Percentiles rank a stretch among this genome's conserved stretches.
These are phyloP conservation scores for Falco novaeseelandiae DNA, from an alignment of 2,797 vertebrate species.

Conservation along the genomic window DNA sequence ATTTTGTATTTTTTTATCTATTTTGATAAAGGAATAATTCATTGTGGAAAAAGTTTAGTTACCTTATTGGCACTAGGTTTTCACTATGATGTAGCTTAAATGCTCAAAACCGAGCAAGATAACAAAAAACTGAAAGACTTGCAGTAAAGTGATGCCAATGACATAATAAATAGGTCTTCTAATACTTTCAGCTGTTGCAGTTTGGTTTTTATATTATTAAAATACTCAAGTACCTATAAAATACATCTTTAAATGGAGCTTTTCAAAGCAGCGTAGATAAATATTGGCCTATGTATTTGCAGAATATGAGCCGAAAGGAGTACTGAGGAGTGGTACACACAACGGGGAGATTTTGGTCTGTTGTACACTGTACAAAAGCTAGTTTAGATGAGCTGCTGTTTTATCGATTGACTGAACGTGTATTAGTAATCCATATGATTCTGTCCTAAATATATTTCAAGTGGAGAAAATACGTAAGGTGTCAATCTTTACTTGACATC, in stretches of 20 bases:
- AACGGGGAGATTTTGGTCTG: too few relatives aligned
- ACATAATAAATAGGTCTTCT: neutral
- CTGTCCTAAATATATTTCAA: neutral
- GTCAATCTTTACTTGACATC: neutral
- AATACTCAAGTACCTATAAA: neutral
- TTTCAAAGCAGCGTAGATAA: neutral
- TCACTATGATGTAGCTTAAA: neutral
- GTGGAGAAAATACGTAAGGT: neutral
- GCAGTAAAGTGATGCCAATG: neutral
- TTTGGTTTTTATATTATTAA: neutral
- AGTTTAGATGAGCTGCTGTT: neutral
- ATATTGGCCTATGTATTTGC: neutral
- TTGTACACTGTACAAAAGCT: accelerated
- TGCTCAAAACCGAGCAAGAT: neutral
- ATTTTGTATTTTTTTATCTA: neutral
- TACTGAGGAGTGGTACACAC: accelerated
- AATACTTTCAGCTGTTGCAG: neutral
- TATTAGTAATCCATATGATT: neutral
- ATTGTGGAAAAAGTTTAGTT: neutral
- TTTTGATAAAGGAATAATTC: neutral
- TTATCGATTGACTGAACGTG: accelerated
- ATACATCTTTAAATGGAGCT: neutral
- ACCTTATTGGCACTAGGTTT: neutral
- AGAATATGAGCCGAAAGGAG: neutral
- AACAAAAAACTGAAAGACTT: neutral